Conservation (phyloP, 2,113 vertebrate species). For the Rhagologus leucostigma region DNA sequence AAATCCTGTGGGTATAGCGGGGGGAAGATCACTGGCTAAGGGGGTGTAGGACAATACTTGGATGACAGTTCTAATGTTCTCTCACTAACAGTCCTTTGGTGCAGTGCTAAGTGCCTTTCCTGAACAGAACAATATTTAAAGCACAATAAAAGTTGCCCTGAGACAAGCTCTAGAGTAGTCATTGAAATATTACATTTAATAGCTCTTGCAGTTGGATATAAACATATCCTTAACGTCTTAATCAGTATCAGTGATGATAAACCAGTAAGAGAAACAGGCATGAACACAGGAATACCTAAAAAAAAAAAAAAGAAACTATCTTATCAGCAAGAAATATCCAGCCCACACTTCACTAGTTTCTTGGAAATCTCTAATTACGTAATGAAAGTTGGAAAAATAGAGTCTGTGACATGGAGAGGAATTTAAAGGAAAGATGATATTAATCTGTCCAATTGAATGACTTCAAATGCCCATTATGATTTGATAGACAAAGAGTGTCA, state of each 20-base stretch:
- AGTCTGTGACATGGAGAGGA: background rate
- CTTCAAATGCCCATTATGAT: background rate
- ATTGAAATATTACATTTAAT: background rate
- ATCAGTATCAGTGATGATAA: background rate
- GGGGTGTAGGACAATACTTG: background rate
- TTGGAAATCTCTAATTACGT: background rate
- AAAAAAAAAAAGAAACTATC: background rate
- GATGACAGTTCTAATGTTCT: background rate
- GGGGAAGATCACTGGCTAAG: background rate
- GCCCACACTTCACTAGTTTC: background rate
- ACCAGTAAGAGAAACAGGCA: background rate
- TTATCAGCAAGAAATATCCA: background rate
- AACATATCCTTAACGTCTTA: background rate
- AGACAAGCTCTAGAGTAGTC: background rate
- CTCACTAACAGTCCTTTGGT: background rate
- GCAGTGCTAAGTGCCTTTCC: background rate
- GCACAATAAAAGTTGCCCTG: background rate
- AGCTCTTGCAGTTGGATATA: background rate
- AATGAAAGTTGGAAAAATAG: background rate
- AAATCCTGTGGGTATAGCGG: fast-evolving
- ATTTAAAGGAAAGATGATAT: background rate
- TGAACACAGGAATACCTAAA: background rate
- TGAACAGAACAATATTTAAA: background rate
- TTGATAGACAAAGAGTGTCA: background rate
- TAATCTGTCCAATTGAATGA: background rate